These are phyloP conservation scores for Lagria hirta DNA, from an alignment of 2,888 invertebrate genomes.

Conservation along the genomic window DNA sequence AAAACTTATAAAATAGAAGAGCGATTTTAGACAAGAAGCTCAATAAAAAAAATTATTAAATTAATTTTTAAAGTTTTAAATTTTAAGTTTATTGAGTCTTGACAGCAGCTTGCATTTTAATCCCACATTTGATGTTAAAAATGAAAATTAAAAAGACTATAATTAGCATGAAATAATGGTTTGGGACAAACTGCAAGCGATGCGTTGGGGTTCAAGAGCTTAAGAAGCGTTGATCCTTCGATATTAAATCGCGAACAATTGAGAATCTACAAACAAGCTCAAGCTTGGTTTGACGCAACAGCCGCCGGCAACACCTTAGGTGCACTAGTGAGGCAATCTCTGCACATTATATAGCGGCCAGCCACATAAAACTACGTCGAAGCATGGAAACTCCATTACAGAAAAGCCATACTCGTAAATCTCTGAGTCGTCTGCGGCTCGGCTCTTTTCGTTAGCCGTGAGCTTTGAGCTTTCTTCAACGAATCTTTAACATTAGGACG, in stretches of 20 bases:
- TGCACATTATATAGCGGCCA: slow-evolving; percentile 49
- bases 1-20: no score
- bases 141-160: no score
- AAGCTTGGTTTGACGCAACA: slow-evolving; percentile 43
- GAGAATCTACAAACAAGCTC: slow-evolving; percentile 41
- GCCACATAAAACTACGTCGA: slow-evolving; percentile 53
- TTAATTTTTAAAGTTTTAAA: no score
- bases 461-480: slow-evolving; percentile 31
- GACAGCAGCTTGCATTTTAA: no score
- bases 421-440: slow-evolving; percentile 41
- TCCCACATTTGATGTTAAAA: no score
- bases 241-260: slow-evolving; percentile 45
- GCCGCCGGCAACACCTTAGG: slow-evolving; percentile 47
- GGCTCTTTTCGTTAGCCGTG: slow-evolving; percentile 32
- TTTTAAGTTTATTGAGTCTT: no score
- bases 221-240: slow-evolving; percentile 36
- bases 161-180: no score
- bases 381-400: slow-evolving; percentile 56
- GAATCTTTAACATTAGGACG: slow-evolving; percentile 20
- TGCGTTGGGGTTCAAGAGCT: slow-evolving; percentile 24
- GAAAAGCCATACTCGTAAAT: slow-evolving; percentile 54
- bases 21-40: no score
- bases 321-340: slow-evolving; percentile 50
- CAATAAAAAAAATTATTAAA: no score
- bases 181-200: no score